Percentiles rank a stretch among this genome's conserved stretches.
Evolutionary conservation across 2,113 vertebrate genomes (phyloP).

Genomic region (Cyanoramphus novaezelandiae): DNA sequence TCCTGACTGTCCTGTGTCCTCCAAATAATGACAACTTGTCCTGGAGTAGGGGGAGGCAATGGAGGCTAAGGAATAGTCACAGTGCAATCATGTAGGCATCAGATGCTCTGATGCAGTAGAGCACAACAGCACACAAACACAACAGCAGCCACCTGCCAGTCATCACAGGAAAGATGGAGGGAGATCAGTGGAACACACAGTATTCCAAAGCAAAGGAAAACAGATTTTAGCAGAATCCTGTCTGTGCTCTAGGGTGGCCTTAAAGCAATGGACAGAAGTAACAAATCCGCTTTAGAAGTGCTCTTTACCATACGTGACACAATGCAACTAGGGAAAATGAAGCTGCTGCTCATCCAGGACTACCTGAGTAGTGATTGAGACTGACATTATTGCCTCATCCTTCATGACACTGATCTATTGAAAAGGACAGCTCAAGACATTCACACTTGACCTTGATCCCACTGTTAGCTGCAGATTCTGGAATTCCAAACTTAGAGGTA

Average conservation of each 20-base stretch:
- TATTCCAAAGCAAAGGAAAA: not conserved
- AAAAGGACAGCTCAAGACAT: not conserved
- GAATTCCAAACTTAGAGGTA: not conserved
- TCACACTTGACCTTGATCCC: not conserved
- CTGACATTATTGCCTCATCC: not conserved
- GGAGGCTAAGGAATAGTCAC: not conserved
- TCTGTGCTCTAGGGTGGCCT: not conserved
- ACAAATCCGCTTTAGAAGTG: not conserved
- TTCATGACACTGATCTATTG: not conserved
- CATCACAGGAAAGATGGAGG: not conserved
- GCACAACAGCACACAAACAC: not conserved
- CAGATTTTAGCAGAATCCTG: not conserved
- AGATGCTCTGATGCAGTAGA: not conserved
- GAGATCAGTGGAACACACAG: not conserved
- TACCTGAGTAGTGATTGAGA: not conserved
- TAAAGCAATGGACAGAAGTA: not conserved
- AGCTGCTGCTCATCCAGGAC: not conserved
- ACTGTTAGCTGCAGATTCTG: not conserved
- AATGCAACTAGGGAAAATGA: not conserved
- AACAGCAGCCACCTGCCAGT: not conserved
- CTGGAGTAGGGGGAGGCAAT: not conserved
- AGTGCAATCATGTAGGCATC: not conserved
- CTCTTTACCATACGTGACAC: not conserved
- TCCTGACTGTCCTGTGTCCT: not conserved
- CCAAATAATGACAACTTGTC: not conserved